phyloP scores from a whole-genome alignment of 2,888 invertebrate genomes.

The Rhamnusium bicolor region DNA sequence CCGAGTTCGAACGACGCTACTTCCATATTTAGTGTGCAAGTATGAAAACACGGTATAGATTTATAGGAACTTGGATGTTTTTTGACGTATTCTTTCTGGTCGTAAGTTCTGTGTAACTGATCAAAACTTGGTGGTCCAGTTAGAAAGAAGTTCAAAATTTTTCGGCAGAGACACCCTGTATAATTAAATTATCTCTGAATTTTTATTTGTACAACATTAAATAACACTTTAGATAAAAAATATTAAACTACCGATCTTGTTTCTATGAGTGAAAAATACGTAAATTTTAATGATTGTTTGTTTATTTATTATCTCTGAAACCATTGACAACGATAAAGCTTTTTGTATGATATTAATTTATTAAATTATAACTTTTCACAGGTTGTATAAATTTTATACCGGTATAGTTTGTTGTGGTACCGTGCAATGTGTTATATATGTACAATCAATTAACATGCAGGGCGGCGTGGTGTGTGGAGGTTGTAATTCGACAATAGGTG shows the following conservation, averaged over 20 bases:
- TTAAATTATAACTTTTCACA: neutral
- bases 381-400: neutral
- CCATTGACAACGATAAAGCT: neutral
- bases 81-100: too few relatives aligned
- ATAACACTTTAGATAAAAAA: constrained; percentile 11
- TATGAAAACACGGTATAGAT: too few relatives aligned
- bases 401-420: neutral
- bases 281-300: neutral
- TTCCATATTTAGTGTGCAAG: too few relatives aligned
- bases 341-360: neutral
- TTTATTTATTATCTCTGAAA: neutral
- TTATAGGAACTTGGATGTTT: too few relatives aligned
- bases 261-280: neutral
- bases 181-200: neutral
- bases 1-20: too few relatives aligned
- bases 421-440: neutral
- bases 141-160: too few relatives aligned
- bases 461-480: neutral
- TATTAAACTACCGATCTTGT: neutral
- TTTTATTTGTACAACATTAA: neutral
- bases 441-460: neutral
- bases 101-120: too few relatives aligned
- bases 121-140: too few relatives aligned
- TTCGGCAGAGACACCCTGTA: too few relatives aligned
- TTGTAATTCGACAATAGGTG: neutral